Evolutionary conservation across 2,113 vertebrate genomes (phyloP).

Genomic region (Taurulus bubalis): DNA sequence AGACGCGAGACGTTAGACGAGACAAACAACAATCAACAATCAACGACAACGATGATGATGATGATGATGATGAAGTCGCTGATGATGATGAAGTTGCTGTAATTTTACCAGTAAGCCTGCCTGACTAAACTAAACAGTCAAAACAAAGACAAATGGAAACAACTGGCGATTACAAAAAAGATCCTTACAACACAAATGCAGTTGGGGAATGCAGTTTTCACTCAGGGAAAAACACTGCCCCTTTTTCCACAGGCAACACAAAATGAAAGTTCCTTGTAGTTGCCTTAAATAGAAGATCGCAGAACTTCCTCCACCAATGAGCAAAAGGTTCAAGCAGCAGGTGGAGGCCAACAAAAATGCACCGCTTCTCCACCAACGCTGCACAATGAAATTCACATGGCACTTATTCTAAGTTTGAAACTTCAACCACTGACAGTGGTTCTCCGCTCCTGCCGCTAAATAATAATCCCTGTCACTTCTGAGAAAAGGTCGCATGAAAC

Average conservation of each 20-base stretch:
- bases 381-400: neutral
- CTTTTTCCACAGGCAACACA: neutral
- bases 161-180: neutral
- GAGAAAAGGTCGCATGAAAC: slow-evolving; percentile 16
- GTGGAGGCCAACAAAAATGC: neutral
- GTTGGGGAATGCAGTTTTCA: neutral
- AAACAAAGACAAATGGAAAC: neutral
- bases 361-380: neutral
- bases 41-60: no score
- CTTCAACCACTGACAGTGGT: neutral
- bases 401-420: neutral
- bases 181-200: neutral
- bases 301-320: neutral
- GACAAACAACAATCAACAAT: no score
- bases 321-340: neutral
- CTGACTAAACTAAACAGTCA: neutral
- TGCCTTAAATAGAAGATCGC: neutral
- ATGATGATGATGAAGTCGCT: no score
- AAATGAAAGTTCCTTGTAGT: no score
- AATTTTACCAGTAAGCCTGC: neutral
- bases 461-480: slow-evolving; percentile 7
- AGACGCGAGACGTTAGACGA: no score
- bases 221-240: neutral
- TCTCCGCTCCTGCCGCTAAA: slow-evolving; percentile 11
- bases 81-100: neutral